Evolutionary conservation across 2,888 invertebrate species (phyloP), one percentile per base, ranked within the genome.

Genomic region (Myopa testacea): DNA sequence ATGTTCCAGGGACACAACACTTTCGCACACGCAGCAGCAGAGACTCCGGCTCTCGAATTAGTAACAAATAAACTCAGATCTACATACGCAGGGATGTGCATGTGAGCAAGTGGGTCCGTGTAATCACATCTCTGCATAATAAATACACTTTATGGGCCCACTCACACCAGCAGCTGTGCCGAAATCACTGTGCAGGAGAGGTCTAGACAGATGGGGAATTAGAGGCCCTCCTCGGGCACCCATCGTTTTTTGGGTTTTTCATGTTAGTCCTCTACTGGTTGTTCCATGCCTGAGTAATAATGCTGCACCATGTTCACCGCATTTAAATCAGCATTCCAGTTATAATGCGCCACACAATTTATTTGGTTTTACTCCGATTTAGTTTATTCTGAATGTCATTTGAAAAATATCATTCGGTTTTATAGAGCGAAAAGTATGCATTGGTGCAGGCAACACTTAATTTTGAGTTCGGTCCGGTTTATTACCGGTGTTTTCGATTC

Each of bases 371-470:
- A 55, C 38, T 71, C 55, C 7, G 38, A 67, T 65, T 55, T 81
- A 81, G 79, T 81, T 81, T 81, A 79, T 78, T 81, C 78, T 37
- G 81, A 79, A 81, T 84, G 84, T 82, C 81, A 83, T 81, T 81
- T 81, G 80, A 82, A 85, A 85, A 84, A 84, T 84, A 84, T 85
- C 81, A 78, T 84, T 79, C 81, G 82, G 83, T 81, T 84, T 82
- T 85, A 85, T 85, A 84, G 85, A 84, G 85, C 85, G 85, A 85
- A 82, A 84, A 85, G 83, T 81, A 85, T 85, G 82, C 81, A 83
- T 85, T 84, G 83, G 80, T 85, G 85, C 85, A 85, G 85, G 82
- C 84, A 82, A 80, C 37, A 75, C 55, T 75, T 75, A 69, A 69
- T 75, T 75, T n/a, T 37, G 55, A 67, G 37, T 67, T 52, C 40